Base-by-base conservation (phyloP, 2,888 invertebrate species). In the Smittia aterrima region DNA sequence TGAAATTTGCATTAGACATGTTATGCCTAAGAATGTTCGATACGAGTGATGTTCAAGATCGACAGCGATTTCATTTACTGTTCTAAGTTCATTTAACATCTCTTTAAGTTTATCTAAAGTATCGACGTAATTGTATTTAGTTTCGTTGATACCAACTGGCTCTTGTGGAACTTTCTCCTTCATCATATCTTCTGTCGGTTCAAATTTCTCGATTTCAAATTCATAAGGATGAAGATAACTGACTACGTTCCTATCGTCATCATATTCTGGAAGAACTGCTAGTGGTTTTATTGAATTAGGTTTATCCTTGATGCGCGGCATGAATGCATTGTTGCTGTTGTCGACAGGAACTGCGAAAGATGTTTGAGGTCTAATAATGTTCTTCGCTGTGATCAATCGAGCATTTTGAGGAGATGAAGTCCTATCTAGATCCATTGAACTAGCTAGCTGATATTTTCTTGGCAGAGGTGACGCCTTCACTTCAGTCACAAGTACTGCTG, bases 31-130 rank as follows among this genome's bases (percentile, higher is more conserved):
- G 81, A 92, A 99, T 0, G 92, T 90, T 75, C 98, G 87, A 80
- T 95, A 96, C 0, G 92, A 91, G 82, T 99, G 97, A 82, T 97
- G 96, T 85, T 93, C 93, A 68, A 98, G 85, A 85, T 98, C 98
- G 0, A 98, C 88, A 0, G 96, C 95, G 72, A 98, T 87, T 80
- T 92, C 92, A 1, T 84, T 82, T n/a, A 88, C 87, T 0, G 83
- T 82, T 54, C 85, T 84, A 75, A 99, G 83, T 76, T 91, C 90
- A 0, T 86, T 81, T 1, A 93, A 79, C 58, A 97, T 83, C 1
- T 84, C 82, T 64, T 88, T 83, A 1, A 98, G 80, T 74, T 90
- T 86, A 0, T 86, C 84, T 20, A 85, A 83, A 0, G 87, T 90
- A 62, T 89, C 87, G 0, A 99, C 87, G 76, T 89, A 86, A 1